A percentile compares a stretch with the other conserved stretches of the same genome.
Conservation (phyloP, 2,888 invertebrate genomes). For the Eueremaeus valkanovi region DNA sequence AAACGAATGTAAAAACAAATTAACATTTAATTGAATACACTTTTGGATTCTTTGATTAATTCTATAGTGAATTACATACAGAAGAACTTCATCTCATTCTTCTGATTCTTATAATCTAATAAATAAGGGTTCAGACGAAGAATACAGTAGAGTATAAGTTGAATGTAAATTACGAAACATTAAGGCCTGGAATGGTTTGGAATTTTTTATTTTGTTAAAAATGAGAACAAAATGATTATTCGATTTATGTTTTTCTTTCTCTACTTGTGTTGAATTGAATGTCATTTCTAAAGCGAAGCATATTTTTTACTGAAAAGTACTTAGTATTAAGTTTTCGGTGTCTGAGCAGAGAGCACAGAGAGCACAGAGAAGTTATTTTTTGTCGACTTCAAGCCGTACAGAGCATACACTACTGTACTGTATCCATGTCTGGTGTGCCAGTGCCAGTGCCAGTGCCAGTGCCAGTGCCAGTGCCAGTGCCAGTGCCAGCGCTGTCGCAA, state of each 20-base stretch:
- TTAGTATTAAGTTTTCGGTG: slow-evolving; percentile 2
- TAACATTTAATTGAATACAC: too few species aligned
- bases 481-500: slow-evolving; percentile 25
- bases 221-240: neutral
- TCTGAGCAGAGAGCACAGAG: neutral
- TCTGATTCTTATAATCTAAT: too few species aligned
- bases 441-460: too few species aligned
- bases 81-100: too few species aligned
- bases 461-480: too few species aligned
- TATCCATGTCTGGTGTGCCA: neutral
- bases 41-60: too few species aligned
- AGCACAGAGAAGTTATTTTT: neutral
- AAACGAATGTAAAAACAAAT: too few species aligned
- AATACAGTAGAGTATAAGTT: too few species aligned
- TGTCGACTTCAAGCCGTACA: neutral
- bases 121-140: too few species aligned
- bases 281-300: slow-evolving; percentile 1
- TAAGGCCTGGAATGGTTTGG: neutral
- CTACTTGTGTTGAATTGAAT: neutral
- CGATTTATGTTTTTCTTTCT: neutral
- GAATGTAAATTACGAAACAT: neutral
- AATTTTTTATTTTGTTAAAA: neutral
- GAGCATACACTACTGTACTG: too few species aligned
- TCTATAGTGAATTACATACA: too few species aligned
- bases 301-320: neutral